Percentiles rank a stretch among this genome's conserved stretches.
phyloP scores from a whole-genome alignment of 1,140 invertebrate genomes.

The Monomorium pharaonis region DNA sequence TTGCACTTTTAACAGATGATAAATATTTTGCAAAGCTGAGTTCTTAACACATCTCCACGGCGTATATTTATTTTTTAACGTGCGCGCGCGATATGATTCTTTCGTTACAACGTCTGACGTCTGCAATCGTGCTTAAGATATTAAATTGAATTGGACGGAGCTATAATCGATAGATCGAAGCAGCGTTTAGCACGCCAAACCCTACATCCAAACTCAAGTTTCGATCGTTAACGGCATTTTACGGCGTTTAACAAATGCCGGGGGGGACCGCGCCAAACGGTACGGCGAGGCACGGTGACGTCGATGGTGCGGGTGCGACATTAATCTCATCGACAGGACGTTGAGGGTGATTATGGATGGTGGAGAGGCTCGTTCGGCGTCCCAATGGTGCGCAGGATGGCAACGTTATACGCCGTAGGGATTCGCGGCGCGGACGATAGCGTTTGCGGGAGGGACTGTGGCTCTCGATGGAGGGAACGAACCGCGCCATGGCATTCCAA shows the following conservation, averaged over 20 bases:
- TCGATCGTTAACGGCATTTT: conserved; percentile 52
- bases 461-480: conserved; percentile 57
- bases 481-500: conserved; percentile 53
- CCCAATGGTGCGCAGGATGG: conserved; percentile 48
- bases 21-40: neutral
- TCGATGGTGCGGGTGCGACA: conserved; percentile 60
- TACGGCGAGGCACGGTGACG: conserved; percentile 14
- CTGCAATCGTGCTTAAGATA: neutral
- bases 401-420: conserved; percentile 69
- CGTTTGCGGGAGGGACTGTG: conserved; percentile 14
- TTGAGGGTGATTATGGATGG: conserved; percentile 77
- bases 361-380: conserved; percentile 68
- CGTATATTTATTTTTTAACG: neutral
- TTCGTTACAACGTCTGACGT: neutral
- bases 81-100: neutral
- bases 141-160: neutral
- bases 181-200: neutral
- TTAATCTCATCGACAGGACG: conserved; percentile 80
- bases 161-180: neutral
- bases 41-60: neutral
- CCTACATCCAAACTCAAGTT: neutral
- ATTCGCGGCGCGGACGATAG: conserved; percentile 36
- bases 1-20: neutral
- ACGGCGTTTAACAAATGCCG: conserved; percentile 47
- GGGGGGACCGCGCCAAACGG: conserved; percentile 9